Evolutionary conservation across 2,888 invertebrate species (phyloP).

Genomic region (Aleiodes leptofemur): DNA sequence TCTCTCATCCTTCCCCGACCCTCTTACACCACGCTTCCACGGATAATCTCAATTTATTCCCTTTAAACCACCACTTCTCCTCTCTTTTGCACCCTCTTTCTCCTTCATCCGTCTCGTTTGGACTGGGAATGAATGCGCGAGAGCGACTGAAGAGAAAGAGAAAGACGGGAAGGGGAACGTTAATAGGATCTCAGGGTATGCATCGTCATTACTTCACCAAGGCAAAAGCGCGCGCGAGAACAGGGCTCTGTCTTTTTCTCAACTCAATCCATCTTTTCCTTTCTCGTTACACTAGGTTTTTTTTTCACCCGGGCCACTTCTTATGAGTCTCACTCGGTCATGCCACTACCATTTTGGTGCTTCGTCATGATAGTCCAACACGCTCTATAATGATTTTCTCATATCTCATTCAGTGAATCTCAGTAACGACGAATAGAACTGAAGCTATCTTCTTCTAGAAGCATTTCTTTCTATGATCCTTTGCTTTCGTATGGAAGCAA

Average conservation of each 20-base stretch:
- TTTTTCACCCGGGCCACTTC: not conserved
- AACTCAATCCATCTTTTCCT: constrained; percentile 27
- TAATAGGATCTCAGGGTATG: constrained; percentile 48
- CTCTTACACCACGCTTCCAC: constrained; percentile 36
- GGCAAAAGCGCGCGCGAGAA: constrained; percentile 13
- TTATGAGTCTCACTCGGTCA: not conserved
- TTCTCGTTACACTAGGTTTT: constrained; percentile 4
- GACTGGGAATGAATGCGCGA: constrained; percentile 13
- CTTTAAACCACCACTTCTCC: constrained; percentile 44
- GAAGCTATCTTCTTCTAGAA: not conserved
- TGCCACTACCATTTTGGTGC: constrained; percentile 17
- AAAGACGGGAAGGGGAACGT: constrained; percentile 34
- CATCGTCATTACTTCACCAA: constrained; percentile 48
- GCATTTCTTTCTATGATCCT: not conserved
- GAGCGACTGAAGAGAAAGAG: no score
- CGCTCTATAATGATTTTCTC: constrained; percentile 26
- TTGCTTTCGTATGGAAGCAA: no score
- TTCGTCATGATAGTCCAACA: constrained; percentile 11
- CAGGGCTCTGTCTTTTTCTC: constrained; percentile 36
- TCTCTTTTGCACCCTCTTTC: not conserved
- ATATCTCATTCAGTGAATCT: constrained; percentile 26
- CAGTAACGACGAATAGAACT: constrained; percentile 15
- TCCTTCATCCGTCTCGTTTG: constrained; percentile 16
- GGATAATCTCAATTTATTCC: constrained; percentile 58
- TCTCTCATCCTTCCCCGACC: no score